These are phyloP conservation scores for Acyrthosiphon pisum DNA, from an alignment of 1,140 invertebrate genomes.

Conservation along the genomic window DNA sequence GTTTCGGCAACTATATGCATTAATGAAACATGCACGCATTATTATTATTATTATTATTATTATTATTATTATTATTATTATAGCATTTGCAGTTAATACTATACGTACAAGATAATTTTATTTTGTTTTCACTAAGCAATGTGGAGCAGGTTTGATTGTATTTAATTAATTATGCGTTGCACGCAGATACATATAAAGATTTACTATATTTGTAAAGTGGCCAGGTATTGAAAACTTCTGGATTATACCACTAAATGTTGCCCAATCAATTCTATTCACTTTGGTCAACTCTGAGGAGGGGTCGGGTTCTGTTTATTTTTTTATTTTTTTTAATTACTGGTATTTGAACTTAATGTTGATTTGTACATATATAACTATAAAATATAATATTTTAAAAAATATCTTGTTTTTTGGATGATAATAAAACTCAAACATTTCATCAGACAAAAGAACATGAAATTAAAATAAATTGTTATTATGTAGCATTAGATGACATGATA, in stretches of 20 bases:
- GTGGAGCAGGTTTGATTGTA: not conserved
- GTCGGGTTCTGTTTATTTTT: not conserved
- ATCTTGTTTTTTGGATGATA: no score
- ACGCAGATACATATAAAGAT: not conserved
- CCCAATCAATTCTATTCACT: not conserved
- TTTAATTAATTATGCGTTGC: not conserved
- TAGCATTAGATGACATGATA: no score
- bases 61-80: no score
- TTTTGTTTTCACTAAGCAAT: not conserved
- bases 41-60: no score
- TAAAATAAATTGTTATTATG: no score
- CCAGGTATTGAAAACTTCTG: not conserved
- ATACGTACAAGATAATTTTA: not conserved
- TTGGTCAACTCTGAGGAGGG: not conserved
- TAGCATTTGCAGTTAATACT: no score
- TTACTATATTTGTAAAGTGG: not conserved
- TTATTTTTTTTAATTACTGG: not conserved
- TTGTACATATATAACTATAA: no score
- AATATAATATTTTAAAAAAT: no score
- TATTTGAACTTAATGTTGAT: not conserved
- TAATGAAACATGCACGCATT: not conserved
- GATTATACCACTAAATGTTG: not conserved
- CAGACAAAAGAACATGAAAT: no score
- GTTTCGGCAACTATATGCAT: not conserved
- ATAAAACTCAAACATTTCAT: no score